A percentile compares a stretch with the other conserved stretches of the same genome.
phyloP scores from a whole-genome alignment of 2,888 invertebrate genomes.

The Blastobasis lacticolella region DNA sequence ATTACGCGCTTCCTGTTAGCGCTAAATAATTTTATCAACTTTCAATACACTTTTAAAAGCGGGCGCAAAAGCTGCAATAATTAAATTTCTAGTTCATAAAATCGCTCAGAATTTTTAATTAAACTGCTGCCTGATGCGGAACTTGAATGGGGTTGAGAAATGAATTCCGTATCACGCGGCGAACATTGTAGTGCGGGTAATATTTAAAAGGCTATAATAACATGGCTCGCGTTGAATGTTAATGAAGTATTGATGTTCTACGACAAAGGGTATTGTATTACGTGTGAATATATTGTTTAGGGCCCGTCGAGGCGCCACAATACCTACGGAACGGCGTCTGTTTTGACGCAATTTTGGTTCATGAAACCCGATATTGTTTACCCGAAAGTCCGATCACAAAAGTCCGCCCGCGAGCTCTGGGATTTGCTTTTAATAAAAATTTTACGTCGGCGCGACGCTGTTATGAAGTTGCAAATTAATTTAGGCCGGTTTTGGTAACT shows the following conservation, averaged over 20 bases:
- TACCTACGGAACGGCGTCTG: background rate
- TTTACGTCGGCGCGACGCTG: slow-evolving; percentile 52
- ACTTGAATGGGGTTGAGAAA: no score
- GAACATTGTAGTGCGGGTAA: no score
- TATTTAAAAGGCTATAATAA: no score
- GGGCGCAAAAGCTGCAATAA: slow-evolving; percentile 18
- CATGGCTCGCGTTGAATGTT: no score
- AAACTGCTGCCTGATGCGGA: slow-evolving; percentile 4
- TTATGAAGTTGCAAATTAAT: slow-evolving; percentile 71
- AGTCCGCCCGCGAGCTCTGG: slow-evolving; percentile 30
- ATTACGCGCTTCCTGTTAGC: slow-evolving; percentile 12
- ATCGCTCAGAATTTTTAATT: slow-evolving; percentile 23
- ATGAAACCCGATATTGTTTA: slow-evolving; percentile 24
- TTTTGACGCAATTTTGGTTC: slow-evolving; percentile 8
- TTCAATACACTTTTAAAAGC: slow-evolving; percentile 17
- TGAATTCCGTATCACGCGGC: no score
- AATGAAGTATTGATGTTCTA: no score
- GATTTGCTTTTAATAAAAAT: slow-evolving; percentile 61
- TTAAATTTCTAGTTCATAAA: slow-evolving; percentile 27
- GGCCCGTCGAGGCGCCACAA: background rate
- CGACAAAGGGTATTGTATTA: no score
- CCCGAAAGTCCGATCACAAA: slow-evolving; percentile 17
- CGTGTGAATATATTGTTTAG: no score
- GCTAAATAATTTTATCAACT: slow-evolving; percentile 20
- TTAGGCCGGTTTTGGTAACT: slow-evolving; percentile 65